Base-by-base conservation (phyloP, 2,888 invertebrate genomes). In the Eilema depressum region DNA sequence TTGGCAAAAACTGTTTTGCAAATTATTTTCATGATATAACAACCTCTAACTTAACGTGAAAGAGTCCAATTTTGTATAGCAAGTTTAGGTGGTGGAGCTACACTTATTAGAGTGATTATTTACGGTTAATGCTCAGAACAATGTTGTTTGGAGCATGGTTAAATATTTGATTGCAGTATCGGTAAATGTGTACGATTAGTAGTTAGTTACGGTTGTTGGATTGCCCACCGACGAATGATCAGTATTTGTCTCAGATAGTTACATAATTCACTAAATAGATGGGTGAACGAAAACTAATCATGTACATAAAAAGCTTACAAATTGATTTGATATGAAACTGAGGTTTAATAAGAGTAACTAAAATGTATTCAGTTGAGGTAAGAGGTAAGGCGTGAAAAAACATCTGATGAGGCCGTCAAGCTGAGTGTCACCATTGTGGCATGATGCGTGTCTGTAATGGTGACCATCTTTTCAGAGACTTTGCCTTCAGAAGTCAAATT, bases 41-140 rank as follows among this genome's bases (percentile, higher is more conserved):
- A 62, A 66, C 81, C 87, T 79, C 69, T 89, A 88, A 74, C 37
- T 17, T 73, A 25, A 74, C 11, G 23, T 0, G 3, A 60, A 68
- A 89, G 83, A 82, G 82, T 75, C 30, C 23, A 85, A 59, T 77
- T 79, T 89, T 30, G 64, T 41, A n/a, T 73, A 77, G 71, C 78
- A 72, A 65, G 5, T 20, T 14, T 30, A 68, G 65, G 59, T 53
- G 73, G 59, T 77, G 71, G 76, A 82, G 90, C 89, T 90, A 88
- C 88, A 89, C 84, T 85, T 78, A 89, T 92, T 92, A 91, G 85
- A 83, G 83, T 79, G 88, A 90, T 92, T 92, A 89, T 89, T 89
- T 80, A 92, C 88, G 92, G 91, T 91, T 86, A 88, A 75, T 85
- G 85, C 85, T 86, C 81, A 83, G 82, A 89, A 88, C 84, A 84